These are phyloP conservation scores for Typhlichthys eigenmanni DNA, from an alignment of 2,797 vertebrate species.

Conservation along the genomic window DNA sequence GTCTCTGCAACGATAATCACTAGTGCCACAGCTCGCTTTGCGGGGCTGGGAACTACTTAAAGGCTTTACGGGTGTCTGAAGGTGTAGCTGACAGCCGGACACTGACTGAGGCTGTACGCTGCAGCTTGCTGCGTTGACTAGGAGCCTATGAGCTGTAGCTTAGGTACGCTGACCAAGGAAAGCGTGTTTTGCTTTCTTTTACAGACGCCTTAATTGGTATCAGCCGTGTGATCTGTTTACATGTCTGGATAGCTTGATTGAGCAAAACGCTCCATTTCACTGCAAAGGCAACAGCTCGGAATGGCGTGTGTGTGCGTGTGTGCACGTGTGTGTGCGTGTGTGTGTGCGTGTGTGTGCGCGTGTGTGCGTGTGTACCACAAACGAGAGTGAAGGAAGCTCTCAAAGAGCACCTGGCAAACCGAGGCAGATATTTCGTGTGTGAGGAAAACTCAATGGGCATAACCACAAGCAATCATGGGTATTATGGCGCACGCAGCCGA, in stretches of 20 bases:
- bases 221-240: conserved; percentile 20
- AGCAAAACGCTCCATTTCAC: conserved; percentile 29
- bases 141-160: not conserved
- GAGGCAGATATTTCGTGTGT: conserved; percentile 37
- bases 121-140: not conserved
- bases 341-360: not conserved
- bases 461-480: conserved; percentile 72
- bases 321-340: not conserved
- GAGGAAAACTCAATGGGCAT: conserved; percentile 59
- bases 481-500: conserved; percentile 64
- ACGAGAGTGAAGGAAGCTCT: conserved; percentile 32
- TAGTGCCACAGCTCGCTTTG: conserved; percentile 64
- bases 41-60: conserved; percentile 60
- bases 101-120: conserved; percentile 34
- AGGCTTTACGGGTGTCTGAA: conserved; percentile 54
- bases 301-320: not conserved
- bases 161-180: conserved; percentile 1
- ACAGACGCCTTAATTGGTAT: conserved; percentile 18
- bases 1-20: conserved; percentile 67
- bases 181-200: not conserved
- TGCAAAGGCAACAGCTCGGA: conserved; percentile 8
- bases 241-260: conserved; percentile 2
- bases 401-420: conserved; percentile 61
- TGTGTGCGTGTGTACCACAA: conserved; percentile 1
- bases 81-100: conserved; percentile 48